Conservation (phyloP, 2,113 vertebrate genomes). For the Pachyramphus minor region DNA sequence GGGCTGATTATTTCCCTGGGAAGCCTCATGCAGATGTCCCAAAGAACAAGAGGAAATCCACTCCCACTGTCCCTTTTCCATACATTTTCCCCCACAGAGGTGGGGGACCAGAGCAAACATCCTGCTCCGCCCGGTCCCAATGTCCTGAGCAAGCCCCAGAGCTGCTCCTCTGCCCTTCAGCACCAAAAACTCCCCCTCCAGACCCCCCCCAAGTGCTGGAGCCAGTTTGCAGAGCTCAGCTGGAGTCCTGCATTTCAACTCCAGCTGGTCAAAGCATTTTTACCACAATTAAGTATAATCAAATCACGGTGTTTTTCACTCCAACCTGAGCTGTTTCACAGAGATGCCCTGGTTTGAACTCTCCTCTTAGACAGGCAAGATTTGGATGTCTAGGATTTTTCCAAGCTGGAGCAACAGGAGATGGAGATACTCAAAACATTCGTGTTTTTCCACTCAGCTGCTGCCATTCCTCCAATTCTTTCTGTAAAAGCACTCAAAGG, state of each 20-base stretch:
- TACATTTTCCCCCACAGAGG: accelerated
- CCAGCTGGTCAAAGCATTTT: not conserved
- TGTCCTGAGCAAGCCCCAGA: not conserved
- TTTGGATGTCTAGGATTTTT: not conserved
- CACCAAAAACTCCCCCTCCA: not conserved
- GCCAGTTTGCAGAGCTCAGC: not conserved
- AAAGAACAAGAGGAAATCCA: not conserved
- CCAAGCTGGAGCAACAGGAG: not conserved
- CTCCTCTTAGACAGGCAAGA: not conserved
- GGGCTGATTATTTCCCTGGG: not conserved
- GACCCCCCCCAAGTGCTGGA: not conserved
- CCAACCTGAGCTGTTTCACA: not conserved
- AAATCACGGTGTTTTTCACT: not conserved
- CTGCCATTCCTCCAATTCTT: conserved; percentile 32
- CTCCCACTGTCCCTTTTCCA: not conserved
- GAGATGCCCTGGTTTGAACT: not conserved
- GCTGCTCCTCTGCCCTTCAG: not conserved
- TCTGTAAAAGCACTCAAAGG: not conserved
- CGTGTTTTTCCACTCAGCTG: conserved; percentile 4
- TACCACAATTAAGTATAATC: not conserved
- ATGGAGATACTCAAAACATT: not conserved
- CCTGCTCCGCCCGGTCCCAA: not conserved
- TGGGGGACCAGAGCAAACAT: not conserved
- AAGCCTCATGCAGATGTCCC: not conserved
- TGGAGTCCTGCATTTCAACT: not conserved